These are phyloP conservation scores for Motacilla tschutschensis DNA, from an alignment of 2,113 vertebrate genomes.

Conservation along the genomic window DNA sequence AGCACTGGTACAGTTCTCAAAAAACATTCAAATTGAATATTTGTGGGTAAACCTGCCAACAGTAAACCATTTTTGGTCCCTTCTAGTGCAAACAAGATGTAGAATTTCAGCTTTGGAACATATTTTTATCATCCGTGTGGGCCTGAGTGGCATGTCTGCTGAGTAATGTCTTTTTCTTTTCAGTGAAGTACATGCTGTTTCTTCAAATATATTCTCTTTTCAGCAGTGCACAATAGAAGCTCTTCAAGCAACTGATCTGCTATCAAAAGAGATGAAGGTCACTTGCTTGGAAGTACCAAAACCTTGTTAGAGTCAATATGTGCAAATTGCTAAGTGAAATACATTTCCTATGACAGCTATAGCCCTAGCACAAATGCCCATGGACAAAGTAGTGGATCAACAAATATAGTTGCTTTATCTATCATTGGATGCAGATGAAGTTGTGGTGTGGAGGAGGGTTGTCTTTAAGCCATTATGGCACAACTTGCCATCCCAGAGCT, in stretches of 20 bases:
- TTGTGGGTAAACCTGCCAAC: slow-evolving; percentile 27
- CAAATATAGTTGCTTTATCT: background rate
- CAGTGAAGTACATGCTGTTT: background rate
- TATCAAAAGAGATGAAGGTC: background rate
- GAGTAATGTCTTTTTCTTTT: background rate
- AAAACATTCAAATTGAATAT: slow-evolving; percentile 5
- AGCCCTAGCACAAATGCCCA: background rate
- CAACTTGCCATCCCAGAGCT: background rate
- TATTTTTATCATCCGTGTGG: background rate
- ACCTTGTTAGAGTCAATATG: background rate
- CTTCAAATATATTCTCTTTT: background rate
- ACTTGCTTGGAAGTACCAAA: background rate
- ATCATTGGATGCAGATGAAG: background rate
- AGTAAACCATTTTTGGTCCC: slow-evolving; percentile 10
- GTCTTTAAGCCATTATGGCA: background rate
- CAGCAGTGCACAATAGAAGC: background rate
- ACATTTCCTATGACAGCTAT: background rate
- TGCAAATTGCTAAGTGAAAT: slow-evolving; percentile 1
- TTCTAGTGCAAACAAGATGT: slow-evolving; percentile 16
- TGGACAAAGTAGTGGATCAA: background rate
- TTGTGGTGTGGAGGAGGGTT: background rate
- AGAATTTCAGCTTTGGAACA: background rate
- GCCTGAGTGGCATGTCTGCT: background rate
- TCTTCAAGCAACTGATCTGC: slow-evolving; percentile 18
- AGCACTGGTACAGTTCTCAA: background rate